Base-by-base conservation (phyloP, 1,140 invertebrate genomes). In the Papilio aristodemus region DNA sequence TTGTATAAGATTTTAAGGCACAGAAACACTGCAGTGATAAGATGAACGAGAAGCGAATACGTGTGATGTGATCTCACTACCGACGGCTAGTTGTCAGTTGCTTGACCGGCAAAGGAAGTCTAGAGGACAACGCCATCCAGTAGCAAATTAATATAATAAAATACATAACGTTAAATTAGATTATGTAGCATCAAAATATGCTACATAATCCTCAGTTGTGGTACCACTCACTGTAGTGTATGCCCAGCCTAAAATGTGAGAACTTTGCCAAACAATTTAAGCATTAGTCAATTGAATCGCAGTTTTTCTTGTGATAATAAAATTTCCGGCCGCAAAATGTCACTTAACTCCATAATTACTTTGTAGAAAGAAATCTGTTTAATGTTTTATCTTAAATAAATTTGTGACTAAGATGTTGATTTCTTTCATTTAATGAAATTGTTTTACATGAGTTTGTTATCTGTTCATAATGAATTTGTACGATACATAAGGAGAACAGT, bases 261-360 rank as follows among this genome's bases (percentile, higher is more conserved):
- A 38, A 63, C 13, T 60, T 37, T 60, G 32, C 25, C 58, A 60
- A 63, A 39, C 60, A 25, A 63, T 63, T 22, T 39, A 63, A 63
- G 36, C 36, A 63, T 63, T 63, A 63, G 11, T 39, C 36, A 39
- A 63, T 63, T 63, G 60, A 25, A 39, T 22, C 19, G 17, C 17
- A 63, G 60, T 63, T 63, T 63, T 41, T 41, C 36, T 19, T 41
- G 11, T 25, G 60, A 63, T 63, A 63, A 25, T 41, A 63, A 63
- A 63, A 64, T 62, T 62, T 62, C 36, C 46, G 46, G 46, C 46
- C 59, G 14, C 2, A 19, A 62, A 62, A 38, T 36, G 27, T 62
- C 59, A 38, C 59, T 62, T 62, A 37, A 5, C 32, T 62, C 4
- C 9, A 7, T 62, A 62, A 62, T 50, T 50, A 50, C 17, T 19